Evolutionary conservation across 2,797 vertebrate species (phyloP), one percentile per base, ranked within the genome.

Genomic region (Poeciliopsis presidionis): DNA sequence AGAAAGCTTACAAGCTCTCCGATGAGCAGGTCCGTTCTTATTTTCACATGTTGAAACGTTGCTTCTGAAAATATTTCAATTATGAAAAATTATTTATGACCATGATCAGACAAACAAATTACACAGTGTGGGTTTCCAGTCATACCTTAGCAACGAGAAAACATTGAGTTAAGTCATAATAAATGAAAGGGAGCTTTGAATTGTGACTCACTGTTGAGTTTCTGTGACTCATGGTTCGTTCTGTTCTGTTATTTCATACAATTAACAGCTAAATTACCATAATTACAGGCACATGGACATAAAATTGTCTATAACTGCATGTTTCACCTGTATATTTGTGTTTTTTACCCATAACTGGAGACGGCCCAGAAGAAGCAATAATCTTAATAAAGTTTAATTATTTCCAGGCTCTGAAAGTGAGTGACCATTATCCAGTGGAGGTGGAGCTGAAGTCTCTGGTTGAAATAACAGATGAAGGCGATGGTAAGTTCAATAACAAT

Each of bases 351-450:
- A 36, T 30, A 20, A 63, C 2, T 33, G 7, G 7, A 65, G 20
- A 39, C 3, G 63, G 12, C 45, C 13, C 45, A 46, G 45, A 46
- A 46, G 45, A 41, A 22, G 39, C 7, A 65, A 65, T 41, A 25
- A 41, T 65, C 36, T 39, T 12, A 18, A 39, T 16, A 61, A 65
- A 16, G 12, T 39, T 41, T 1, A 4, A 45, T 46, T 75, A 7
- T 61, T 59, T 47, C 33, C 82, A 95, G 95, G 76, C 94, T 2
- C 81, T 92, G 28, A 86, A 94, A 4, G 92, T 95, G 69, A 96
- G 94, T 5, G 95, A 96, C 53, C 95, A 95, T 84, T 96, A 95
- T 73, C 94, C 95, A 2, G 95, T 96, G 74, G 94, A 96, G 78
- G 93, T 96, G 74, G 76, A 94, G 71, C 88, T 96, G 73, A 95